Base-by-base conservation (phyloP, 2,113 vertebrate genomes). In the Chascanopsetta lugubris region DNA sequence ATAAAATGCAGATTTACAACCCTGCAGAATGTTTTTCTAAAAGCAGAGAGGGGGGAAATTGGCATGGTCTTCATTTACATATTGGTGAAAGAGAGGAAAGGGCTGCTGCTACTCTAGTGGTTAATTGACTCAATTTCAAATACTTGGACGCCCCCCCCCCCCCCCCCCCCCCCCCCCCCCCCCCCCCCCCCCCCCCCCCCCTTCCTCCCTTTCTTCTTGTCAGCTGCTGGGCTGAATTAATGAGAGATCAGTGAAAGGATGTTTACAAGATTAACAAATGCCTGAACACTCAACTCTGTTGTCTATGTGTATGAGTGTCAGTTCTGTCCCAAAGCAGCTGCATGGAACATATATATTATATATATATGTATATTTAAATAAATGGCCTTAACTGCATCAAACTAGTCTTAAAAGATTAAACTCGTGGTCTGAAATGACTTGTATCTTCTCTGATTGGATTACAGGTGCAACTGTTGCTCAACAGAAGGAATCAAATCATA, bases 261-360 rank as follows among this genome's bases (percentile, higher is more conserved):
- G 79, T 87, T 89, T 87, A 86, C 84, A 85, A 86, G 79, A 86
- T 86, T 69, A 86, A 83, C 69, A 82, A 79, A 75, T 72, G 75
- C 69, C 75, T 85, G 65, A 78, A 85, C 76, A 82, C 49, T 79
- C 42, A 45, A 20, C 34, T 5, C 34, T 38, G 12, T 38, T 55
- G 64, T 75, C 45, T 67, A 76, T 75, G 56, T 69, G 53, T 61
- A 55, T 61, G 66, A 61, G 61, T 72, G 61, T 70, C 68, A 57
- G 38, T 48, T 11, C 63, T 75, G 51, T 75, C 70, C 77, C 80
- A 56, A 40, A 75, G 67, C 72, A 38, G 36, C 43, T 57, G 30
- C 53, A 47, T 40, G 43, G 64, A 77, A 36, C 53, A 45, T n/a
- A 48, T 29, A 42, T 17, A n/a, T 15, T 42, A 42, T n/a, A 42